Evolutionary conservation across 1,140 invertebrate species (phyloP).

Genomic region (Sitodiplosis mosellana): DNA sequence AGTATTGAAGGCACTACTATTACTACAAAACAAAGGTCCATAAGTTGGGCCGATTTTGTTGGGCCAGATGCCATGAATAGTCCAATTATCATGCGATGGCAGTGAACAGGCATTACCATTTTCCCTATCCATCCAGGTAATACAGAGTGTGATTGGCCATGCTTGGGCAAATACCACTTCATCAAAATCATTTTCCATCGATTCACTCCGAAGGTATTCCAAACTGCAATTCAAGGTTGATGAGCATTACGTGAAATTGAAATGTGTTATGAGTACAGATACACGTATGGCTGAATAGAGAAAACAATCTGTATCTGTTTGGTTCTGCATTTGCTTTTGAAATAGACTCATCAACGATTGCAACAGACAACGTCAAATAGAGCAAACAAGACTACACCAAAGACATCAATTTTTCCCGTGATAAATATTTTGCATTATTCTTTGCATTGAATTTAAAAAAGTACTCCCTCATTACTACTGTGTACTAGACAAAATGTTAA

Average conservation of each 20-base stretch:
- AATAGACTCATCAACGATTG: not conserved
- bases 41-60: constrained; percentile 41
- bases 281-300: no score
- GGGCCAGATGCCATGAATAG: constrained; percentile 74
- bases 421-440: no score
- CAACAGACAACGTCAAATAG: not conserved
- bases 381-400: no score
- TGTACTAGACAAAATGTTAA: no score
- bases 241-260: no score
- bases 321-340: not conserved
- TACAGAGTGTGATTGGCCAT: constrained; percentile 61
- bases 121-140: constrained; percentile 40
- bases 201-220: no score
- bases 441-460: no score
- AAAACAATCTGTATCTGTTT: no score
- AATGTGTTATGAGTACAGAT: no score
- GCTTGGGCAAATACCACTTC: constrained; percentile 60
- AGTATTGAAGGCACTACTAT: constrained; percentile 40
- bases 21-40: constrained; percentile 50
- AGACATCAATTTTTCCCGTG: no score
- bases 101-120: constrained; percentile 39
- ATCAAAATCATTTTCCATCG: constrained; percentile 53
- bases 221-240: no score
- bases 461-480: no score
- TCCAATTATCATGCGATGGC: constrained; percentile 44